A percentile compares a stretch with the other conserved stretches of the same genome.
These are phyloP conservation scores for Acronicta aceris DNA, from an alignment of 2,888 invertebrate genomes.

Conservation along the genomic window DNA sequence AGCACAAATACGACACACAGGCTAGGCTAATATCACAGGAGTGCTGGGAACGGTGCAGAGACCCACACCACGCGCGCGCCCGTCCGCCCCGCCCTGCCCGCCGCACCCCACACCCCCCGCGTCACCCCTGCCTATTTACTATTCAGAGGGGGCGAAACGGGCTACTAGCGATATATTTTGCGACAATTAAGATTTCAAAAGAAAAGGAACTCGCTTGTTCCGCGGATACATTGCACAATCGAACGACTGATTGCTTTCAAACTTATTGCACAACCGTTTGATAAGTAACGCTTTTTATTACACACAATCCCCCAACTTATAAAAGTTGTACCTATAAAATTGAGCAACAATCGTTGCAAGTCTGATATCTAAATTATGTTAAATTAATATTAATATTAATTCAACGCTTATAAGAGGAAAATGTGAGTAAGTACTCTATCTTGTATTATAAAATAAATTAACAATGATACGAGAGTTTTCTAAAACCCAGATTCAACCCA, in stretches of 20 bases:
- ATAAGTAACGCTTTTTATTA: slow-evolving; percentile 66
- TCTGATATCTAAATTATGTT: slow-evolving; percentile 43
- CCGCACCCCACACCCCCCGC: slow-evolving; percentile 55
- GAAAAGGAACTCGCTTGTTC: slow-evolving; percentile 74
- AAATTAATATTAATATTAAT: slow-evolving; percentile 27
- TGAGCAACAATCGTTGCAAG: slow-evolving; percentile 47
- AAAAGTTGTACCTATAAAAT: slow-evolving; percentile 57
- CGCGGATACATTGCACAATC: slow-evolving; percentile 74
- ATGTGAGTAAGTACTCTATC: slow-evolving; percentile 21
- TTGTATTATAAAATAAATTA: slow-evolving; percentile 58
- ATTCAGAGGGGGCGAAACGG: slow-evolving; percentile 85
- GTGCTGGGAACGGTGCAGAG: slow-evolving; percentile 87
- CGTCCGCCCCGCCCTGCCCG: slow-evolving; percentile 49
- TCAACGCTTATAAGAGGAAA: slow-evolving; percentile 45
- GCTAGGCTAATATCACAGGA: slow-evolving; percentile 89
- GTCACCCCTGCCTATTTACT: slow-evolving; percentile 82
- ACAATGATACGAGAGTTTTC: slow-evolving; percentile 63
- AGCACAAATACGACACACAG: slow-evolving; percentile 88
- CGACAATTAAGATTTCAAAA: slow-evolving; percentile 87
- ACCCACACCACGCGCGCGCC: slow-evolving; percentile 59
- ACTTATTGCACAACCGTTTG: slow-evolving; percentile 68
- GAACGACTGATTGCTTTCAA: slow-evolving; percentile 64
- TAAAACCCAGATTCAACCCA: slow-evolving; percentile 58
- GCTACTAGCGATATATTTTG: slow-evolving; percentile 85
- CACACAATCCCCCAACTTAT: slow-evolving; percentile 61